Evolutionary conservation across 2,888 invertebrate genomes (phyloP).

Genomic region (Ormyrus rosae): DNA sequence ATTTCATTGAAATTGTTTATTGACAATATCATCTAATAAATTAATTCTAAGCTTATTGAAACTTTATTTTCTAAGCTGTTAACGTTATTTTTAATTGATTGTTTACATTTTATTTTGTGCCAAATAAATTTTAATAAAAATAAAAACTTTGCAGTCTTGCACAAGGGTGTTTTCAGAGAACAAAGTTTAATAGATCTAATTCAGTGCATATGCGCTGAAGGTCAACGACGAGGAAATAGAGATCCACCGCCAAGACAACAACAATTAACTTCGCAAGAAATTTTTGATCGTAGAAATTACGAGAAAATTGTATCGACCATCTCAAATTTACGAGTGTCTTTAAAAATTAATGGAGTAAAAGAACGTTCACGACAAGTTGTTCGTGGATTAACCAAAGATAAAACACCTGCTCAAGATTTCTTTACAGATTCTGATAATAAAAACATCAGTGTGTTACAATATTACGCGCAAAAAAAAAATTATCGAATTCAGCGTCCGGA

Average conservation of each 20-base stretch:
- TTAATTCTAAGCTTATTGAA: too few relatives aligned
- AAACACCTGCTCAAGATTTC: background rate
- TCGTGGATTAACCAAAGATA: background rate
- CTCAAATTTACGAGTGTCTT: background rate
- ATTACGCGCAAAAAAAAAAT: constrained; percentile 12
- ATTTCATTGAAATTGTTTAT: too few relatives aligned
- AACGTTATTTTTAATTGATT: too few relatives aligned
- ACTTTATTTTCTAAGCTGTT: too few relatives aligned
- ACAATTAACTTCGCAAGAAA: background rate
- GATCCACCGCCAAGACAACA: background rate
- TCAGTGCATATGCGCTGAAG: too few relatives aligned
- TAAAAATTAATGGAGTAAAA: background rate
- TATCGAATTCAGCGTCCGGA: constrained; percentile 1
- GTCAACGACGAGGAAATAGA: background rate
- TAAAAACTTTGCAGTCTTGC: too few relatives aligned
- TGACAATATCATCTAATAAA: too few relatives aligned
- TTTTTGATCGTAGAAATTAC: background rate
- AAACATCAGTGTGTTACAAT: constrained; percentile 29
- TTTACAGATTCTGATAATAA: background rate
- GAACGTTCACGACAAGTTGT: constrained; percentile 4
- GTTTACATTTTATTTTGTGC: too few relatives aligned
- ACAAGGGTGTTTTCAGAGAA: too few relatives aligned
- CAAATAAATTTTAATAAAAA: too few relatives aligned
- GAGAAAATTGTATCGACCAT: background rate
- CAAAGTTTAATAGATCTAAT: too few relatives aligned